Conservation (phyloP, 2,113 vertebrate species). For the Myotis brandtii region DNA sequence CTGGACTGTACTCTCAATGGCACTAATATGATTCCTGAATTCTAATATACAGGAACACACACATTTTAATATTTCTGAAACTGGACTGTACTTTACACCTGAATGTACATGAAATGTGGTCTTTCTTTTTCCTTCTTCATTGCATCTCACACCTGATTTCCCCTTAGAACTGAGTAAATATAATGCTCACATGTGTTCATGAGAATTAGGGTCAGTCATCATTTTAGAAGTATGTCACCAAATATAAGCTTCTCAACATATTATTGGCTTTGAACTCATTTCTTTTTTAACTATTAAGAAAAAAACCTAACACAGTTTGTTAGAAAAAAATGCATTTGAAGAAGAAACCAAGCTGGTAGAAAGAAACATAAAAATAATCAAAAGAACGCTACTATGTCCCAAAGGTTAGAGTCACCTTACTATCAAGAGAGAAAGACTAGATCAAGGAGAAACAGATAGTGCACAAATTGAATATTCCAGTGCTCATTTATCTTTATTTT, state of each 20-base stretch:
- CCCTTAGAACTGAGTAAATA: slow-evolving; percentile 18
- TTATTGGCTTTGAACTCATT: not conserved
- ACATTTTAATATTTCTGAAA: not conserved
- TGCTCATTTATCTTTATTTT: slow-evolving; percentile 68
- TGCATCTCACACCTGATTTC: not conserved
- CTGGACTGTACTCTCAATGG: not conserved
- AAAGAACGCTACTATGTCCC: not conserved
- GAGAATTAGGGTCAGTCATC: not conserved
- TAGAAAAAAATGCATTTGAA: slow-evolving; percentile 32
- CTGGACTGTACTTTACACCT: not conserved
- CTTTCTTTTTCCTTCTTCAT: slow-evolving; percentile 28
- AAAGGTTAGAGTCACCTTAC: slow-evolving; percentile 48
- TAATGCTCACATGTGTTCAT: not conserved
- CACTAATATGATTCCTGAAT: not conserved
- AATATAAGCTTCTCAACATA: slow-evolving; percentile 27
- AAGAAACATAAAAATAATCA: slow-evolving; percentile 41
- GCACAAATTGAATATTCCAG: slow-evolving; percentile 28
- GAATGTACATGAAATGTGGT: not conserved
- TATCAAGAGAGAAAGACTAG: slow-evolving; percentile 33
- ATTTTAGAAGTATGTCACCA: slow-evolving; percentile 37
- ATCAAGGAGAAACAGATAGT: slow-evolving; percentile 24
- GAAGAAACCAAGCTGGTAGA: not conserved
- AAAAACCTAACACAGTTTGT: not conserved
- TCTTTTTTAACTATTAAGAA: slow-evolving; percentile 23
- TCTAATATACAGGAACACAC: not conserved